A percentile compares a stretch with the other conserved stretches of the same genome.
phyloP scores from a whole-genome alignment of 2,113 vertebrate species.

The Pteruthius melanotis region DNA sequence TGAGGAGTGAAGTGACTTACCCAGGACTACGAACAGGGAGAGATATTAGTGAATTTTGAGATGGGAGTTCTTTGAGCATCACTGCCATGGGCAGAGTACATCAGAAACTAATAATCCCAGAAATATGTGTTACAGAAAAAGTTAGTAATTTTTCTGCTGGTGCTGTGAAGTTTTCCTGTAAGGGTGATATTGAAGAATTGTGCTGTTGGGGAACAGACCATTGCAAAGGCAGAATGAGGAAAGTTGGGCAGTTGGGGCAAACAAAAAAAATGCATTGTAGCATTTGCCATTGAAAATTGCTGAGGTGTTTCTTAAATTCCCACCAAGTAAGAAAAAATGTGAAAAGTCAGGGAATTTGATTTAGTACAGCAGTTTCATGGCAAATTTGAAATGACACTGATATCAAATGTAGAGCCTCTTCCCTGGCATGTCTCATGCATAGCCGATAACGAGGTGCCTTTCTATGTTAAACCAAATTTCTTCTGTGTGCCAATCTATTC shows the following conservation, averaged over 20 bases:
- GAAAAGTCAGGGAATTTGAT: background rate
- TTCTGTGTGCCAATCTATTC: background rate
- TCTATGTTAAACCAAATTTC: background rate
- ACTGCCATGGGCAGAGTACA: background rate
- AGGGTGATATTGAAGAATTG: background rate
- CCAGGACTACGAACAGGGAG: background rate
- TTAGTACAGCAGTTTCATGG: background rate
- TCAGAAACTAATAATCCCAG: background rate
- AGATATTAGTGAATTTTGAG: background rate
- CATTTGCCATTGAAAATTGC: background rate
- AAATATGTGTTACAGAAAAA: background rate
- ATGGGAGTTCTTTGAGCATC: background rate
- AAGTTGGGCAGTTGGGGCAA: background rate
- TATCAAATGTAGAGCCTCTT: background rate
- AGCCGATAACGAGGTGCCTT: background rate
- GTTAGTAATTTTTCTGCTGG: background rate
- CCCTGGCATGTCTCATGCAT: background rate
- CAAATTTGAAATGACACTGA: background rate
- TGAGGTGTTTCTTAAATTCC: background rate
- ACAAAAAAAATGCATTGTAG: fast-evolving
- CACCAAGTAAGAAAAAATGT: background rate
- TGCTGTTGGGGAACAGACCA: background rate
- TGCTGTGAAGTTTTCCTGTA: background rate
- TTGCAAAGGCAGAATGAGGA: background rate
- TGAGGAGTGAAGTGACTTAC: background rate